A percentile compares a stretch with the other conserved stretches of the same genome.
phyloP scores from a whole-genome alignment of 2,797 vertebrate species.

The Enteromius viviparus region DNA sequence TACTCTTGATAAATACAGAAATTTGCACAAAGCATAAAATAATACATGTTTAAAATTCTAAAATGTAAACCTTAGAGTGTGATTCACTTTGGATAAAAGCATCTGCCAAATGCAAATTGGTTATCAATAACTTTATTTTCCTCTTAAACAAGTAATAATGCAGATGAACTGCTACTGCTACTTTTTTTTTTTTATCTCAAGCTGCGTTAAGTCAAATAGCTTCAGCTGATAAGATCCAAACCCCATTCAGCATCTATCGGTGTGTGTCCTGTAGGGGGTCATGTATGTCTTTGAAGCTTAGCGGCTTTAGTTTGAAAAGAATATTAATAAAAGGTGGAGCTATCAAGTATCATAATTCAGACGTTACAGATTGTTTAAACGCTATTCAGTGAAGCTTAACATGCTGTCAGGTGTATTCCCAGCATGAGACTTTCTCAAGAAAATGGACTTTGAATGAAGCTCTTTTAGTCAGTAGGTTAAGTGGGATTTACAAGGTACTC shows the following conservation, averaged over 20 bases:
- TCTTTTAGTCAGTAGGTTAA: background rate
- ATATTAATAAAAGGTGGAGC: constrained; percentile 24
- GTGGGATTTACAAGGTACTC: no score
- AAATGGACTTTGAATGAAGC: constrained; percentile 17
- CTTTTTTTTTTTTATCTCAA: background rate
- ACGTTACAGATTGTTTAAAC: constrained; percentile 1
- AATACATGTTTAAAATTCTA: background rate
- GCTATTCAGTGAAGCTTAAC: constrained; percentile 13
- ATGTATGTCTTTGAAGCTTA: constrained; percentile 17
- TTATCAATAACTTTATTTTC: background rate
- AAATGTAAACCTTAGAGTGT: background rate
- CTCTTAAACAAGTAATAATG: background rate
- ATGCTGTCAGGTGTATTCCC: constrained; percentile 1
- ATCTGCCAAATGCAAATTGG: background rate
- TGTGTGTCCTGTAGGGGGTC: background rate
- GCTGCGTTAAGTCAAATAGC: background rate
- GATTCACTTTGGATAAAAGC: background rate
- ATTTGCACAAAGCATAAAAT: background rate
- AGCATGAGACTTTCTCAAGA: constrained; percentile 19
- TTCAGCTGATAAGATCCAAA: background rate
- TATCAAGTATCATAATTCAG: constrained; percentile 19
- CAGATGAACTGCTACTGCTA: background rate
- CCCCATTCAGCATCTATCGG: background rate
- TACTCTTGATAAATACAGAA: background rate
- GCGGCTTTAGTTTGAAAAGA: background rate